Base-by-base conservation (phyloP, 1,140 invertebrate species). In the Dreissena polymorpha region DNA sequence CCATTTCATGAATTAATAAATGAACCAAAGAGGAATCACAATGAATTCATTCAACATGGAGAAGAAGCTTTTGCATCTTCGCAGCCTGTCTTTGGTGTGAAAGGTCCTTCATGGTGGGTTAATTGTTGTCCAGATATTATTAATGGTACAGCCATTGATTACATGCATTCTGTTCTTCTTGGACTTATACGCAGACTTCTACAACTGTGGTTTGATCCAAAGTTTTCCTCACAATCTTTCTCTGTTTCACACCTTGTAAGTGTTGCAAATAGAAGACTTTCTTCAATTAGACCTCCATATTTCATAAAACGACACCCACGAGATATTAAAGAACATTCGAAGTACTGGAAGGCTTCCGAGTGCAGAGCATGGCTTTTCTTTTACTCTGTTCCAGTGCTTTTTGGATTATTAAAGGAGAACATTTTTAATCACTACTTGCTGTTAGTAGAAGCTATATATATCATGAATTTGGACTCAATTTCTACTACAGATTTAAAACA, bases 151-250 rank as follows among this genome's bases (percentile, higher is more conserved):
- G 78, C 68, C 10, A 72, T 64, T 50, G 78, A 81, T 25, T 81
- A 81, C 65, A 81, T 81, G 78, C 78, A 81, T 23, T 72, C 23
- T 65, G 78, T 81, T 5, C 27, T 81, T 10, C 50, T 81, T 25
- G 78, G 78, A n/a, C 8, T 81, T 64, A 21, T 72, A 2, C 0
- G 69, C 2, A 8, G 69, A 0, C 12, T 72, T 14, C 69, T 81
- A 7, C 50, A 57, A 10, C 21, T 81, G 16, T 72, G 69, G 68
- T 72, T 73, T 64, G 57, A 81, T 60, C 69, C 78, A 64, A 81
- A 81, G 39, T 81, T 64, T 72, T 53, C 7, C 49, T 10, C 13
- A 21, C 3, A 70, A n/a, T 39, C 68, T 0, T 81, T 81, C 60
- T 72, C 78, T 29, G 18, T 72, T 8, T 72, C 78, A 49, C 7